Conservation (phyloP, 2,113 vertebrate genomes). For the Clarias gariepinus region DNA sequence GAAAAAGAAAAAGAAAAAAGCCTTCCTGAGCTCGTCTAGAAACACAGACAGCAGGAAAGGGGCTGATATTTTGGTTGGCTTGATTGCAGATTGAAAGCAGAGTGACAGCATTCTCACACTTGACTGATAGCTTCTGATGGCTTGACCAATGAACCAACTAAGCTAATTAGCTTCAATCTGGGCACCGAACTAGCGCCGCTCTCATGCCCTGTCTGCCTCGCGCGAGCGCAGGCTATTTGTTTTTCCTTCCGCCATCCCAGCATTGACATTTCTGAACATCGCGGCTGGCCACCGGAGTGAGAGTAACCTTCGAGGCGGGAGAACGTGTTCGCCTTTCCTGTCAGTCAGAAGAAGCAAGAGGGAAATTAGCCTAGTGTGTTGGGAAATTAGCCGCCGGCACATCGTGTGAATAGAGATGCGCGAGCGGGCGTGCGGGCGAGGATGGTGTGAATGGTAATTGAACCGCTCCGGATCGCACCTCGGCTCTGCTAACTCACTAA, state of each 20-base stretch:
- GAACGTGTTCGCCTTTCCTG: not conserved
- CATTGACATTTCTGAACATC: conserved; percentile 53
- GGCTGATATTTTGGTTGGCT: conserved; percentile 13
- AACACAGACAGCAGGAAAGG: conserved; percentile 5
- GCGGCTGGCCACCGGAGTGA: conserved; percentile 58
- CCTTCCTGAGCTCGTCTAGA: not conserved
- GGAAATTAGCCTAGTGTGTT: conserved; percentile 58
- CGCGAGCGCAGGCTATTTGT: conserved; percentile 57
- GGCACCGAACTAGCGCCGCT: conserved; percentile 48
- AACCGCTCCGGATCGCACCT: conserved; percentile 12
- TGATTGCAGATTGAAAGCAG: conserved; percentile 24
- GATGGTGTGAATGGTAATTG: conserved; percentile 24
- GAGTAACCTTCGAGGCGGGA: conserved; percentile 27
- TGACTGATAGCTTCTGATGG: conserved; percentile 64
- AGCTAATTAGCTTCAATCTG: conserved; percentile 64
- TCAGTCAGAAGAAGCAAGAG: conserved; percentile 1
- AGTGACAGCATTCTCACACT: conserved; percentile 53
- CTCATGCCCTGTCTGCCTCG: conserved; percentile 19
- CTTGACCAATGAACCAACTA: conserved; percentile 61
- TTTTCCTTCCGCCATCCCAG: conserved; percentile 47
- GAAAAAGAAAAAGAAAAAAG: not conserved
- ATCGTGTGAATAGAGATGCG: not conserved
- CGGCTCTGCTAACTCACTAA: not conserved
- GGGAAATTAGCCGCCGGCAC: conserved; percentile 57
- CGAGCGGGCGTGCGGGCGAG: not conserved